Evolutionary conservation across 1,140 invertebrate species (phyloP).

Genomic region (Drosophila pruinosa): DNA sequence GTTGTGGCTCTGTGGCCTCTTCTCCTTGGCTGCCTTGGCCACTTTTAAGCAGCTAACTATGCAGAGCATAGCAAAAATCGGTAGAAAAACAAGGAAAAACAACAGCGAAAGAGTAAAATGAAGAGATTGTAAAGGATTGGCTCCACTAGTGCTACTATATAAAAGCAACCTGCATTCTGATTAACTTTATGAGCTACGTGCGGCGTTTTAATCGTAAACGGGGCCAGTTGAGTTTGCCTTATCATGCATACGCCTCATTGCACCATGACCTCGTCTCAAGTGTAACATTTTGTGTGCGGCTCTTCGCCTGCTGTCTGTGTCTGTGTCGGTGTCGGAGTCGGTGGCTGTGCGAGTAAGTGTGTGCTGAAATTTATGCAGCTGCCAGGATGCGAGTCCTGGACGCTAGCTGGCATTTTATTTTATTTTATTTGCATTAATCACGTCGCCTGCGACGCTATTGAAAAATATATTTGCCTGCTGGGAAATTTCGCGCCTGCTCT

Average conservation of each 20-base stretch:
- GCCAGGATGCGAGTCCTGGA: constrained; percentile 37
- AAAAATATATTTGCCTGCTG: constrained; percentile 81
- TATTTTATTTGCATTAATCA: constrained; percentile 81
- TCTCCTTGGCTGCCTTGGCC: background rate
- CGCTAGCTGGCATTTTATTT: constrained; percentile 55
- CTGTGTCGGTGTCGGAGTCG: background rate
- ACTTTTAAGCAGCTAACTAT: constrained; percentile 16
- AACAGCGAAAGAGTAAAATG: background rate
- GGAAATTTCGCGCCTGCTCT: constrained; percentile 69
- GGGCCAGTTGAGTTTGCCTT: constrained; percentile 44
- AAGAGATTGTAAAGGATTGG: background rate
- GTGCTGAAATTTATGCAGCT: constrained; percentile 73
- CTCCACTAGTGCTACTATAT: too few relatives aligned
- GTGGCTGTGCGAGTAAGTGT: constrained; percentile 13
- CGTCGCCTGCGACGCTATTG: constrained; percentile 77
- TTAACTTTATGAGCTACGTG: constrained; percentile 79
- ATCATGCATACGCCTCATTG: constrained; percentile 58
- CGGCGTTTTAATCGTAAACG: constrained; percentile 64
- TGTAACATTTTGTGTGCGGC: constrained; percentile 64
- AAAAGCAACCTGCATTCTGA: constrained; percentile 46
- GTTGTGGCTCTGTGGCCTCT: constrained; percentile 29
- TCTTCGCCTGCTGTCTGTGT: background rate
- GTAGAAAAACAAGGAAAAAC: background rate
- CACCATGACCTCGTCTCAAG: constrained; percentile 60
- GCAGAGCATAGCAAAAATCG: constrained; percentile 30